phyloP scores from a whole-genome alignment of 1,140 invertebrate species.

The Babylonia areolata region DNA sequence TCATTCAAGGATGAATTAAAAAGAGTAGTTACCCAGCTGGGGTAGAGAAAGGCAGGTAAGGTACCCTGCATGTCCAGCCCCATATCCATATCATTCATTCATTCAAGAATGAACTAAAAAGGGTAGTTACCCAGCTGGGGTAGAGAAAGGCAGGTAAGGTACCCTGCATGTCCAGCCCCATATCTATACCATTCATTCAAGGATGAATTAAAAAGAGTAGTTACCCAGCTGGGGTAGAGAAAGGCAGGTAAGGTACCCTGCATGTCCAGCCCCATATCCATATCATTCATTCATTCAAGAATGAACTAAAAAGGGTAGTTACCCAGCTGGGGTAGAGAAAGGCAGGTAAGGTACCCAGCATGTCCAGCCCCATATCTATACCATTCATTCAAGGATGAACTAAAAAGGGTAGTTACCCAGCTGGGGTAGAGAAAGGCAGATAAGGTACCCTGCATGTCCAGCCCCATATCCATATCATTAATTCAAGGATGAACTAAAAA shows the following conservation, averaged over 20 bases:
- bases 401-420: slow-evolving; percentile 39
- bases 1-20: too few species aligned
- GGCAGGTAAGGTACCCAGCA: slow-evolving; percentile 37
- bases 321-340: slow-evolving; percentile 44
- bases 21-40: slow-evolving; percentile 40
- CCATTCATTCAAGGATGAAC: too few species aligned
- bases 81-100: too few species aligned
- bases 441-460: slow-evolving; percentile 47
- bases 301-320: too few species aligned
- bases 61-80: slow-evolving; percentile 47
- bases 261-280: slow-evolving; percentile 46
- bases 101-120: too few species aligned
- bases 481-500: too few species aligned
- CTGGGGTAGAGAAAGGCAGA: slow-evolving; percentile 41
- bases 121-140: slow-evolving; percentile 44
- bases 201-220: too few species aligned
- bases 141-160: slow-evolving; percentile 41
- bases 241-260: slow-evolving; percentile 41
- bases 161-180: slow-evolving; percentile 52
- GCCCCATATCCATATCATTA: too few species aligned
- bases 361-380: too few species aligned
- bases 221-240: slow-evolving; percentile 46
- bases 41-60: slow-evolving; percentile 42
- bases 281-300: too few species aligned
- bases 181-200: too few species aligned